Conservation (phyloP, 2,113 vertebrate genomes). For the Catharus minimus region DNA sequence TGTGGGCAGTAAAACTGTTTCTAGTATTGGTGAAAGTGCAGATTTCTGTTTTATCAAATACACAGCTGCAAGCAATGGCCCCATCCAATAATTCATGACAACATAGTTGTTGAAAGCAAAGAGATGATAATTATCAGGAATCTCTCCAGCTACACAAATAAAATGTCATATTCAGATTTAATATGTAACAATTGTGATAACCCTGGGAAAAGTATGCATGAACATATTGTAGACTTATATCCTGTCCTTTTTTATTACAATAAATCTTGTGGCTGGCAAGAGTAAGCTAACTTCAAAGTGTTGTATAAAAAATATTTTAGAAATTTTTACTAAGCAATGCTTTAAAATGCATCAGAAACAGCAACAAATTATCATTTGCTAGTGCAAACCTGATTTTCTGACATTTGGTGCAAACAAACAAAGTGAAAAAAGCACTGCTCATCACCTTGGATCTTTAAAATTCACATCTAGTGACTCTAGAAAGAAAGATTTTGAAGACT, state of each 20-base stretch:
- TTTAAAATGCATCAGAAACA: neutral
- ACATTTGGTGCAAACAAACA: neutral
- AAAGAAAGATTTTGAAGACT: neutral
- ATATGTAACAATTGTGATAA: neutral
- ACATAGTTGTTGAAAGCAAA: neutral
- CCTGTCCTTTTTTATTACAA: neutral
- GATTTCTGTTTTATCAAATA: neutral
- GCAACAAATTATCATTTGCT: neutral
- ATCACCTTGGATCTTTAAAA: neutral
- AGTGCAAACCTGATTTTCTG: neutral
- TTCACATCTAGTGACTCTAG: neutral
- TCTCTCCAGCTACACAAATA: neutral
- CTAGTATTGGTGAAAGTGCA: neutral
- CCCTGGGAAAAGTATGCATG: neutral
- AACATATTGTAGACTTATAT: neutral
- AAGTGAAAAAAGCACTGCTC: fast-evolving
- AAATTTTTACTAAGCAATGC: neutral
- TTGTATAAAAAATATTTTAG: neutral
- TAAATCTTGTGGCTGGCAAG: neutral
- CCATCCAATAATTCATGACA: neutral
- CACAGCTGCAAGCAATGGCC: neutral
- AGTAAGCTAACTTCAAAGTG: neutral
- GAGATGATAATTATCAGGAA: neutral
- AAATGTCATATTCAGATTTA: neutral
- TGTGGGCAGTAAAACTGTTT: neutral